phyloP scores from a whole-genome alignment of 1,140 invertebrate genomes.

The Hermetia illucens region DNA sequence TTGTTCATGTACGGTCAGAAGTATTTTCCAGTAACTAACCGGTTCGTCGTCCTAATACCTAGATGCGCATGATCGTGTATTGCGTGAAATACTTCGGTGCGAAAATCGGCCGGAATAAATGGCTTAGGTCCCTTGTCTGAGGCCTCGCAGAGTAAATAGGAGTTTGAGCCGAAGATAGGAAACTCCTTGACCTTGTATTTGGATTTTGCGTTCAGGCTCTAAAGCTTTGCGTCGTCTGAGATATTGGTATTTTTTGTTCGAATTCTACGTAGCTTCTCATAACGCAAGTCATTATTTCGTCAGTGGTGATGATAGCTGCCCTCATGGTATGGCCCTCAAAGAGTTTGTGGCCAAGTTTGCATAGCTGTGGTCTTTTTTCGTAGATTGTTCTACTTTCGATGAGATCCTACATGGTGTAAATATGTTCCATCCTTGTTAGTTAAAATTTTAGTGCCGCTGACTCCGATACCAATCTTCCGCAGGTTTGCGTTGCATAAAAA shows the following conservation, averaged over 20 bases:
- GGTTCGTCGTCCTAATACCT: too few species aligned
- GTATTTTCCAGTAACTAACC: too few species aligned
- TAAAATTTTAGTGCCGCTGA: constrained; percentile 52
- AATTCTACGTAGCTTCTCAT: constrained; percentile 37
- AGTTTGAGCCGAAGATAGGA: too few species aligned
- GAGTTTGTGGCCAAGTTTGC: constrained; percentile 44
- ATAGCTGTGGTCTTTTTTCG: constrained; percentile 46
- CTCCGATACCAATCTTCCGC: constrained; percentile 54
- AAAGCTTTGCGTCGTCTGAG: constrained; percentile 18
- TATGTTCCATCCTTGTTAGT: constrained; percentile 61
- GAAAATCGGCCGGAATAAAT: too few species aligned
- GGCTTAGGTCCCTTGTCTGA: too few species aligned
- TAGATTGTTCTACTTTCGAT: constrained; percentile 48
- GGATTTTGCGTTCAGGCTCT: too few species aligned
- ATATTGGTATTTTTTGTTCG: constrained; percentile 21
- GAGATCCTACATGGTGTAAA: constrained; percentile 63
- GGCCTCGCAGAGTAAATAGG: too few species aligned
- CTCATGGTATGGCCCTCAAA: constrained; percentile 52
- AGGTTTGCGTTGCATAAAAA: constrained; percentile 68
- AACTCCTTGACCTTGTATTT: too few species aligned
- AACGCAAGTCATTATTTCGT: constrained; percentile 32
- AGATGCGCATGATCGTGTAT: too few species aligned
- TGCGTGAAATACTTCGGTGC: too few species aligned
- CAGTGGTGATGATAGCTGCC: constrained; percentile 48
- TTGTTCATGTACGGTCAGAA: too few species aligned